Conservation (phyloP, 1,140 invertebrate genomes). For the Odontomachus brunneus region DNA sequence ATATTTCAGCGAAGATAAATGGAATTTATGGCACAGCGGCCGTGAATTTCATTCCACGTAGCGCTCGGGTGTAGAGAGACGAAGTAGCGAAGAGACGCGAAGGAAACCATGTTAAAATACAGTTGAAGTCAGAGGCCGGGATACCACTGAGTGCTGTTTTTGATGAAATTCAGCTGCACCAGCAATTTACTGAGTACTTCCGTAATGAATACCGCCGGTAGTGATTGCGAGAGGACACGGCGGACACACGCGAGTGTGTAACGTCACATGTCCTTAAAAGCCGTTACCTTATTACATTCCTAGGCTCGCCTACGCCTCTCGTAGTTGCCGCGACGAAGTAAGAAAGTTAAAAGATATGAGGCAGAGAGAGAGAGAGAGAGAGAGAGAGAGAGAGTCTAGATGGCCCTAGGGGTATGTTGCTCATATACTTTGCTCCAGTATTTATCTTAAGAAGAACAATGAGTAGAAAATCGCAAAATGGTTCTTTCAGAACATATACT, state of each 20-base stretch:
- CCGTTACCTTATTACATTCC: conserved; percentile 51
- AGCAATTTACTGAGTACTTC: conserved; percentile 58
- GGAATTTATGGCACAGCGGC: conserved; percentile 22
- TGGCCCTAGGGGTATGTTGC: too few relatives aligned
- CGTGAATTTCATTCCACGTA: conserved; percentile 17
- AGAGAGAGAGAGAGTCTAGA: too few relatives aligned
- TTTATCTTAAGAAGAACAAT: too few relatives aligned
- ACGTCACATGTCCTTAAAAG: conserved; percentile 37
- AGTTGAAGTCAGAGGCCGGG: conserved; percentile 24
- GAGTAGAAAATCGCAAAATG: too few relatives aligned
- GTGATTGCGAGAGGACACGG: conserved; percentile 40
- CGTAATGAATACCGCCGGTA: conserved; percentile 56
- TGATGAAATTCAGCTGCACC: conserved; percentile 57
- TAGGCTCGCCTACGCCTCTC: neutral
- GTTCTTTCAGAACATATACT: too few relatives aligned
- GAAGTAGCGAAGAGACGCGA: neutral
- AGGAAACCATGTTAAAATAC: conserved; percentile 44
- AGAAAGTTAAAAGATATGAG: conserved; percentile 37
- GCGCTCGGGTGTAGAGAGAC: neutral
- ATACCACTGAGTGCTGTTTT: conserved; percentile 47
- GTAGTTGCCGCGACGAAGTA: neutral
- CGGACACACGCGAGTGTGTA: conserved; percentile 16
- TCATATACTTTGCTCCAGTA: too few relatives aligned
- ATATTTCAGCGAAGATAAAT: conserved; percentile 21
- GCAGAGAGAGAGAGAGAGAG: too few relatives aligned